These are phyloP conservation scores for Psilopsiagon aymara DNA, from an alignment of 2,113 vertebrate genomes.

Conservation along the genomic window DNA sequence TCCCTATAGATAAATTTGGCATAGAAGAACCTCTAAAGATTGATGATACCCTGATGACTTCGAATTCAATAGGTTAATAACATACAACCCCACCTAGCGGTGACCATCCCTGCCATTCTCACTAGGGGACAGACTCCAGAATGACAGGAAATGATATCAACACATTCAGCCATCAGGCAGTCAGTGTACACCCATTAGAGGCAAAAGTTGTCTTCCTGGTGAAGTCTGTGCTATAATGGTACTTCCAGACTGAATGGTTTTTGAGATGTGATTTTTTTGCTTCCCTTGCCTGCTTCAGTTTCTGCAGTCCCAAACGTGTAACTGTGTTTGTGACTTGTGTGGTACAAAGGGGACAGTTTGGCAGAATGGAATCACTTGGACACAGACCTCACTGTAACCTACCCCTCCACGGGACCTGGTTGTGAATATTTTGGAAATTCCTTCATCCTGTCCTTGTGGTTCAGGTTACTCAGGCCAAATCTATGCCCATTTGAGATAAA, in stretches of 20 bases:
- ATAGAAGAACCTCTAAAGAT: not conserved
- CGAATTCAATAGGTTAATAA: not conserved
- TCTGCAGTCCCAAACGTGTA: not conserved
- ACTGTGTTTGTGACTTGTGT: not conserved
- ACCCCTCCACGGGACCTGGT: not conserved
- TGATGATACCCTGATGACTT: not conserved
- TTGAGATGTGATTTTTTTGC: not conserved
- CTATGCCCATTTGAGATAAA: not conserved
- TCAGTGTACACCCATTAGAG: not conserved
- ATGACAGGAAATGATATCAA: not conserved
- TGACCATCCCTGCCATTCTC: not conserved
- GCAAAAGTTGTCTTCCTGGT: not conserved
- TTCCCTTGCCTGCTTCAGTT: not conserved
- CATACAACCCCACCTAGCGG: not conserved
- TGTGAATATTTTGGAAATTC: not conserved
- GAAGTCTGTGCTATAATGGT: not conserved
- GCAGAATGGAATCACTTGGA: not conserved
- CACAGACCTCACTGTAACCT: not conserved
- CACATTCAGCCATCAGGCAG: not conserved
- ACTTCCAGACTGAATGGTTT: not conserved
- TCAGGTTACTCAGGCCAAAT: not conserved
- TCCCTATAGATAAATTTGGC: not conserved
- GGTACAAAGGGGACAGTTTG: not conserved
- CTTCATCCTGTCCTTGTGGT: not conserved
- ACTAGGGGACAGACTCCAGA: not conserved